Conservation (phyloP, 2,888 invertebrate genomes). For the Drosophila pegasa region DNA sequence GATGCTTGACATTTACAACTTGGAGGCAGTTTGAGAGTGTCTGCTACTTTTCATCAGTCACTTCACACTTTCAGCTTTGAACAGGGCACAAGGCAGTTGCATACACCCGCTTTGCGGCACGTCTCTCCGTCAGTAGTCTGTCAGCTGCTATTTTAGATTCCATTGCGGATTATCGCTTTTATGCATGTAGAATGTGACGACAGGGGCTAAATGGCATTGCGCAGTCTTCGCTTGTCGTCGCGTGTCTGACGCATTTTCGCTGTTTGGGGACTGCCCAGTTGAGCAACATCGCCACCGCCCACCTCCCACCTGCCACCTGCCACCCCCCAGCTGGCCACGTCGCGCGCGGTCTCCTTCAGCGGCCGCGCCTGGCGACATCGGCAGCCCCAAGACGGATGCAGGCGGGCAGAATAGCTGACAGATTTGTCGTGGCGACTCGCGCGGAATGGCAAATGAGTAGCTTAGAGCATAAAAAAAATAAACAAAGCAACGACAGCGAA, state of each 20-base stretch:
- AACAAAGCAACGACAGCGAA: background rate
- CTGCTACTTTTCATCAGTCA: too few relatives aligned
- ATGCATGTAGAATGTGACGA: conserved; percentile 62
- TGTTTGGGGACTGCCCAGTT: conserved; percentile 65
- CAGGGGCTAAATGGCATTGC: conserved; percentile 51
- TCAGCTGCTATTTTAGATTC: conserved; percentile 19
- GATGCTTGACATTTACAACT: too few relatives aligned
- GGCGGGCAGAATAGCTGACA: conserved; percentile 53
- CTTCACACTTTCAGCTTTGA: background rate
- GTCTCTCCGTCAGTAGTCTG: background rate
- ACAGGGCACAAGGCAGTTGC: background rate
- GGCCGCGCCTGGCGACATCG: conserved; percentile 19
- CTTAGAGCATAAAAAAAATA: conserved; percentile 59
- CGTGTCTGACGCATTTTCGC: conserved; percentile 67
- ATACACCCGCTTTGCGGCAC: background rate
- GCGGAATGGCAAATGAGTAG: conserved; percentile 56
- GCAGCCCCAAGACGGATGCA: conserved; percentile 67
- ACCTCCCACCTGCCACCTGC: too few relatives aligned
- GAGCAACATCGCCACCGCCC: background rate
- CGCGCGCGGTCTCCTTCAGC: background rate
- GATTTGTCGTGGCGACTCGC: conserved; percentile 38
- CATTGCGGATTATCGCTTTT: conserved; percentile 14
- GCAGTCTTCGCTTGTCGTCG: conserved; percentile 58
- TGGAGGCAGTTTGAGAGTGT: background rate
- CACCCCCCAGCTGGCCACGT: background rate